Evolutionary conservation across 2,797 vertebrate species (phyloP).

Genomic region (Austrolebias charrua): DNA sequence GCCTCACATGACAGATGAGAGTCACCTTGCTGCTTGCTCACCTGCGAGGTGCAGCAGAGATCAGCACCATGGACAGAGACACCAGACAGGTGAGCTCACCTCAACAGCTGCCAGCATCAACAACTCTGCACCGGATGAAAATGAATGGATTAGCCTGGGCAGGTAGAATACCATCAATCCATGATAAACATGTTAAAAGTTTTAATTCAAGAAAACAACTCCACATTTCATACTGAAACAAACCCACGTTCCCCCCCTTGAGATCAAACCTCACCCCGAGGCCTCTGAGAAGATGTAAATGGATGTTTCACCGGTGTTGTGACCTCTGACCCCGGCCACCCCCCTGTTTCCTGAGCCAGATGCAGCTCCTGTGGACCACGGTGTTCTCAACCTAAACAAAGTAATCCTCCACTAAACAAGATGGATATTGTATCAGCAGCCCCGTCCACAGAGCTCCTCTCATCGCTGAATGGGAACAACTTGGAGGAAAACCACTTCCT

Average conservation of each 20-base stretch:
- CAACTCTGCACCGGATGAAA: background rate
- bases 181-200: slow-evolving; percentile 6
- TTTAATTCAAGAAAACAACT: slow-evolving; percentile 8
- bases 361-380: slow-evolving; percentile 74
- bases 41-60: slow-evolving; percentile 36
- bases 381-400: slow-evolving; percentile 74
- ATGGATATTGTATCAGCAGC: slow-evolving; percentile 76
- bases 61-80: slow-evolving; percentile 76
- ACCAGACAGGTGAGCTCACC: slow-evolving; percentile 56
- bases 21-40: slow-evolving; percentile 1
- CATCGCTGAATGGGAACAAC: slow-evolving; percentile 17
- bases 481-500: slow-evolving; percentile 23
- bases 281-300: slow-evolving; percentile 68
- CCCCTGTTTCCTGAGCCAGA: slow-evolving; percentile 76
- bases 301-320: slow-evolving; percentile 71
- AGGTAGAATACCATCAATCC: background rate
- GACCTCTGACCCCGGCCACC: slow-evolving; percentile 68
- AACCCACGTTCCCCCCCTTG: slow-evolving; percentile 38
- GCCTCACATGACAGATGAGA: no score
- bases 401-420: slow-evolving; percentile 78
- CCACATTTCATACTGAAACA: slow-evolving; percentile 39
- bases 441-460: slow-evolving; percentile 48
- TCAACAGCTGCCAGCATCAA: slow-evolving; percentile 1
- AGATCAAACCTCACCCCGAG: slow-evolving; percentile 68
- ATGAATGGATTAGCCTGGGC: background rate